Evolutionary conservation across 1,140 invertebrate genomes (phyloP).

Genomic region (Heliconius nattereri): DNA sequence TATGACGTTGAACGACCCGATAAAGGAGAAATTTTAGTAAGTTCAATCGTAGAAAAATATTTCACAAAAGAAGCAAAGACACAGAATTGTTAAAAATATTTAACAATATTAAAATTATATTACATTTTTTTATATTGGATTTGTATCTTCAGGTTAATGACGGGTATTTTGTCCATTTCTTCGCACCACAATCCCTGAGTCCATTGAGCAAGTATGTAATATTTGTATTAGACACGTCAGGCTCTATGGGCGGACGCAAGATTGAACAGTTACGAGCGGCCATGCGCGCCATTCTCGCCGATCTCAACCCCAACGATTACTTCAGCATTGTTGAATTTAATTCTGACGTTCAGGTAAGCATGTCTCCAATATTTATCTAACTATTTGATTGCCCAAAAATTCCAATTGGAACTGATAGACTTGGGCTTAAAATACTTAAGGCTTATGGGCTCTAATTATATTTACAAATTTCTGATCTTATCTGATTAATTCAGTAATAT

Average conservation of each 20-base stretch:
- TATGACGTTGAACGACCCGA: conserved; percentile 83
- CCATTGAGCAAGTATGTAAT: conserved; percentile 86
- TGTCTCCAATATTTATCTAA: neutral
- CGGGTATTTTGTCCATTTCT: conserved; percentile 90
- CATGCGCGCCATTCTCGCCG: conserved; percentile 85
- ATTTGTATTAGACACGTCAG: conserved; percentile 87
- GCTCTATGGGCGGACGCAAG: conserved; percentile 86
- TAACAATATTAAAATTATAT: too few species aligned
- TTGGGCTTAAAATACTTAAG: neutral
- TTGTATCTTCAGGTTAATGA: conserved; percentile 82
- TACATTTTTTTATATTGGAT: too few species aligned
- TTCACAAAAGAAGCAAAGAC: too few species aligned
- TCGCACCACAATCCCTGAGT: conserved; percentile 83
- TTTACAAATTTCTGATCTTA: too few species aligned
- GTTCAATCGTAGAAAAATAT: conserved; percentile 11
- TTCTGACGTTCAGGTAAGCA: conserved; percentile 76
- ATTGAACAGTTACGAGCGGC: conserved; percentile 85
- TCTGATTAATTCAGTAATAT: too few species aligned
- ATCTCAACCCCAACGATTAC: conserved; percentile 83
- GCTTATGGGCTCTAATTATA: too few species aligned
- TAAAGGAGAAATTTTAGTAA: conserved; percentile 83
- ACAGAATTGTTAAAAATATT: too few species aligned
- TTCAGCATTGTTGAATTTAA: conserved; percentile 86
- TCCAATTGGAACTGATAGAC: neutral
- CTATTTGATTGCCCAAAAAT: neutral